Evolutionary conservation across 2,113 vertebrate species (phyloP), one percentile per base, ranked within the genome.

Genomic region (Limanda limanda): DNA sequence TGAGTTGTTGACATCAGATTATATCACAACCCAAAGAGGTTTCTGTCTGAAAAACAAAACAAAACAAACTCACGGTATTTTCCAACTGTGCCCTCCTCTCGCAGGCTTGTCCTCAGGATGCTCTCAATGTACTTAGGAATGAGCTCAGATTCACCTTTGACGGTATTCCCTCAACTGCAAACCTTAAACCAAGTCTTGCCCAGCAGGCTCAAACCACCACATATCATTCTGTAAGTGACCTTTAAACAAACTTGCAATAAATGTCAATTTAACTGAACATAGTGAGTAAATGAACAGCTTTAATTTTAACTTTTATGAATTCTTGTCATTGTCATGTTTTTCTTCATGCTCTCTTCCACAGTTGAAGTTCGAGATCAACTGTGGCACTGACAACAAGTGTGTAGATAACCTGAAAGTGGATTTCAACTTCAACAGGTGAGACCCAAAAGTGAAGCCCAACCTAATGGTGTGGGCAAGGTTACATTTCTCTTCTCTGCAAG

Each of bases 281-380:
- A 31, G 31, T 31, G 31, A 31, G 31, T 31, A 31, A 31, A 6
- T 31, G 31, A 31, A 31, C 6, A 7, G 31, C 6, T 31, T 31
- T 7, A 31, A 31, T 31, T 31, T 31, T 1, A 31, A 31, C 31
- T 31, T 31, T 31, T 7, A 31, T 31, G 6, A 31, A 31, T 31
- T 31, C 31, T 7, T 31, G 31, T 31, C 31, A 31, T 31, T 31
- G 31, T 31, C 6, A 1, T 6, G 1, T 1, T 68, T 52, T 20
- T 42, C n/a, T 2, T 20, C 1, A 25, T 47, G 4, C 31, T 70
- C 37, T 71, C 14, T 40, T 75, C 64, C 54, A 73, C 91, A 97
- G 96, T 80, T 96, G 25, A 84, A 86, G 3, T 96, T 97, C 88
- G 93, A 96, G 90, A 96, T 95, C 84, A 92, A 96, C 73, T 97